Percentiles rank a stretch among this genome's conserved stretches.
phyloP scores from a whole-genome alignment of 2,888 invertebrate genomes.

The Drosophila limbata region DNA sequence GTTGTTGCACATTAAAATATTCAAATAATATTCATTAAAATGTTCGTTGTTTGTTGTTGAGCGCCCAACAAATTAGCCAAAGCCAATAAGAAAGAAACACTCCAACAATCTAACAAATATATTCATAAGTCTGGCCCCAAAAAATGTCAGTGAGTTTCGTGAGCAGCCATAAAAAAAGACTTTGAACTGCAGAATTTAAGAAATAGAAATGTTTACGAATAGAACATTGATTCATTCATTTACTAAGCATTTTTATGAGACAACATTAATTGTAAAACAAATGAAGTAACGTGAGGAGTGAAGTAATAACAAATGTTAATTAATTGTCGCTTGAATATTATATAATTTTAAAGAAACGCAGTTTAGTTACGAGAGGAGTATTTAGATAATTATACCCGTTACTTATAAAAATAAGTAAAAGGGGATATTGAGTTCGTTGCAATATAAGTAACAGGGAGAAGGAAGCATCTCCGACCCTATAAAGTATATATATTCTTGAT shows the following conservation, averaged over 20 bases:
- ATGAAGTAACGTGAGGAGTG: background rate
- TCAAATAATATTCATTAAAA: conserved; percentile 69
- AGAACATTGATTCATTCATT: conserved; percentile 3
- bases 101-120: conserved; percentile 25
- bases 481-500: too few species aligned
- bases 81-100: conserved; percentile 23
- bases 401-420: too few species aligned
- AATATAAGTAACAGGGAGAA: too few species aligned
- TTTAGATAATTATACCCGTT: too few species aligned
- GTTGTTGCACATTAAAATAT: conserved; percentile 54
- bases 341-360: background rate
- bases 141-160: conserved; percentile 23
- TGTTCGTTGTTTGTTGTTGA: conserved; percentile 32
- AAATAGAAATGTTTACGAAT: conserved; percentile 28
- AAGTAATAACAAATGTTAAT: background rate
- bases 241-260: conserved; percentile 4
- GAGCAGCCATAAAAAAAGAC: conserved; percentile 12
- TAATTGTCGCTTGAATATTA: background rate
- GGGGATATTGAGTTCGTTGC: too few species aligned
- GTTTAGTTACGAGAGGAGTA: background rate
- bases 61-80: conserved; percentile 66
- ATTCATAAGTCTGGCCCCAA: conserved; percentile 28
- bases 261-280: conserved; percentile 7
- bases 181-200: conserved; percentile 50
- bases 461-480: too few species aligned